Conservation (phyloP, 2,888 invertebrate species). For the Limenitis camilla region DNA sequence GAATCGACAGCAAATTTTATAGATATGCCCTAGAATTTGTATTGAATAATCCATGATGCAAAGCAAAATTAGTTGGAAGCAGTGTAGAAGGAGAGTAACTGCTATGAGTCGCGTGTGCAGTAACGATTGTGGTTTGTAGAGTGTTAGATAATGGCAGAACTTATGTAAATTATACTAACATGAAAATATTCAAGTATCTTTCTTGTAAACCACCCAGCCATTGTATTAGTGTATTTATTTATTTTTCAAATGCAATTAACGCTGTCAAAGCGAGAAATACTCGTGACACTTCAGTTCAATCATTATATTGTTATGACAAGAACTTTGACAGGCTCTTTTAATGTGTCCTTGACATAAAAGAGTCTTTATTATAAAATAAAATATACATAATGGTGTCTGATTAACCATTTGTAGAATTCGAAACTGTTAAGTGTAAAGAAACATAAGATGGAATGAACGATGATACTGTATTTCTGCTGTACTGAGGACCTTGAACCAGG, state of each 20-base stretch:
- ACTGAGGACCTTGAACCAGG: constrained; percentile 79
- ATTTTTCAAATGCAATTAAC: constrained; percentile 8
- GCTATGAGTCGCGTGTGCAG: constrained; percentile 9
- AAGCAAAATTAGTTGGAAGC: constrained; percentile 21
- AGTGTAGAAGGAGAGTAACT: constrained; percentile 4
- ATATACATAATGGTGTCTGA: constrained; percentile 12
- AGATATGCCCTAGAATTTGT: constrained; percentile 27
- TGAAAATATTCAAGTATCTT: constrained; percentile 39
- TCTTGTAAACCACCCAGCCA: constrained; percentile 46
- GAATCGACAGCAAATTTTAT: constrained; percentile 64
- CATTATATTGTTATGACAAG: constrained; percentile 16
- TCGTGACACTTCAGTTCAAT: background rate
- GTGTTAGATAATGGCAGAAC: background rate
- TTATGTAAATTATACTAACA: constrained; percentile 36
- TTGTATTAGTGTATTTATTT: constrained; percentile 23
- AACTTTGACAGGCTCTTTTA: constrained; percentile 7
- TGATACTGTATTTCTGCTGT: constrained; percentile 48
- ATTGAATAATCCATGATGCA: constrained; percentile 22
- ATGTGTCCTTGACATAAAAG: constrained; percentile 5
- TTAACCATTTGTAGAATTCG: constrained; percentile 10
- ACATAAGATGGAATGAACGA: constrained; percentile 62
- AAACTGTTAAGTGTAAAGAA: constrained; percentile 28
- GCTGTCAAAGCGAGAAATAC: no score
- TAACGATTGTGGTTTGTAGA: constrained; percentile 4
- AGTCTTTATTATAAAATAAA: constrained; percentile 16